phyloP scores from a whole-genome alignment of 2,888 invertebrate species.

The Apomyelois bistriatella region DNA sequence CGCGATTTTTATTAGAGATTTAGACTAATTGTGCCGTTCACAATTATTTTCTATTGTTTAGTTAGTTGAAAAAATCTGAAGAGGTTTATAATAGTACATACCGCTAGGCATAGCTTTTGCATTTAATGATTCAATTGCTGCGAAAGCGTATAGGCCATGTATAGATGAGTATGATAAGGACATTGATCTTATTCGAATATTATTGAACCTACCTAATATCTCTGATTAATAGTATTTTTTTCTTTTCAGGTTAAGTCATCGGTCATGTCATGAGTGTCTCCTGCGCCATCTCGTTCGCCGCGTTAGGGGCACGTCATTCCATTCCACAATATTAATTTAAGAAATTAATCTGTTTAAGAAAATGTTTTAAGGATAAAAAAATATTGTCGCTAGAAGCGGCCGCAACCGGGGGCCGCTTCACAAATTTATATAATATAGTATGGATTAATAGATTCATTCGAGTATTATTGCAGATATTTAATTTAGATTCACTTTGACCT shows the following conservation, averaged over 20 bases:
- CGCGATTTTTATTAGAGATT: no score
- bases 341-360: constrained; percentile 71
- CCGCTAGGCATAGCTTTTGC: no score
- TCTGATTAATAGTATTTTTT: no score
- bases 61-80: no score
- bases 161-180: no score
- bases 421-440: constrained; percentile 76
- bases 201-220: no score
- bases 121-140: no score
- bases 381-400: constrained; percentile 57
- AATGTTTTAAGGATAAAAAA: constrained; percentile 66
- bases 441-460: constrained; percentile 73
- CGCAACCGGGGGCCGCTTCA: constrained; percentile 51
- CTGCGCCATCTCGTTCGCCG: constrained; percentile 53
- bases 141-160: no score
- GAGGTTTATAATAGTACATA: no score
- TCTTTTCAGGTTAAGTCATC: constrained; percentile 76
- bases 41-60: no score
- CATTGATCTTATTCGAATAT: no score
- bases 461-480: constrained; percentile 75
- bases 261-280: constrained; percentile 70
- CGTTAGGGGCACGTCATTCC: constrained; percentile 75
- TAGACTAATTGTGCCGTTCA: no score
- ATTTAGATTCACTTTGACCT: constrained; percentile 69
- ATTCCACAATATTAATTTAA: constrained; percentile 78